Evolutionary conservation across 1,140 invertebrate species (phyloP).

Genomic region (Euura lappo): DNA sequence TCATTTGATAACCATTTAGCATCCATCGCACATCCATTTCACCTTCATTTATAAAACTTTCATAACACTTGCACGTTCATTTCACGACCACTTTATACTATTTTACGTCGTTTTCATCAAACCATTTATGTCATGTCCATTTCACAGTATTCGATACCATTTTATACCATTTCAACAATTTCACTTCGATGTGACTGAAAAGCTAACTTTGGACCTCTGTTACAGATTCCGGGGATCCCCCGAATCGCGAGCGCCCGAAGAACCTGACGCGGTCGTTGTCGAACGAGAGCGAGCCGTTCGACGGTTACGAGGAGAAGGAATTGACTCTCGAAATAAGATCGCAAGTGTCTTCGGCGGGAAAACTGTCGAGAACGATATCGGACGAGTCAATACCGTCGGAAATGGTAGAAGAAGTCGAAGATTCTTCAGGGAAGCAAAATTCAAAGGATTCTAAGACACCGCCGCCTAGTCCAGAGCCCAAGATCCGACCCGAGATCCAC

Average conservation of each 20-base stretch:
- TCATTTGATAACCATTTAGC: too few relatives aligned
- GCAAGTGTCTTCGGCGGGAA: constrained; percentile 8
- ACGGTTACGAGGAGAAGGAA: constrained; percentile 47
- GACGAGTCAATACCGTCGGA: constrained; percentile 54
- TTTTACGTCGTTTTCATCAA: too few relatives aligned
- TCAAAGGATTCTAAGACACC: constrained; percentile 37
- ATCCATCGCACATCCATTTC: too few relatives aligned
- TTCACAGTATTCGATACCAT: too few relatives aligned
- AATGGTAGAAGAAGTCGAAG: constrained; percentile 41
- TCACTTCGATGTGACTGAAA: constrained; percentile 13
- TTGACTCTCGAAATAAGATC: constrained; percentile 18
- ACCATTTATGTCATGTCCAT: too few relatives aligned
- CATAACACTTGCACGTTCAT: too few relatives aligned
- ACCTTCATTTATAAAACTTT: too few relatives aligned
- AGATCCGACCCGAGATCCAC: constrained; percentile 35
- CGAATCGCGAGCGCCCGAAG: constrained; percentile 16
- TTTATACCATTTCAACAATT: too few relatives aligned
- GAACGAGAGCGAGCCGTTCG: constrained; percentile 47
- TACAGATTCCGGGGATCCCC: constrained; percentile 17
- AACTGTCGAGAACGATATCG: constrained; percentile 46
- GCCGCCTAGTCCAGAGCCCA: constrained; percentile 46
- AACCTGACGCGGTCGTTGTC: constrained; percentile 36
- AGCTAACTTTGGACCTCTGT: neutral
- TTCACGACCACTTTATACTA: too few relatives aligned
- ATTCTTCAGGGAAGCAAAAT: constrained; percentile 1